Evolutionary conservation across 1,140 invertebrate genomes (phyloP), one percentile per base, ranked within the genome.

Genomic region (Drosophila pallidifrons): DNA sequence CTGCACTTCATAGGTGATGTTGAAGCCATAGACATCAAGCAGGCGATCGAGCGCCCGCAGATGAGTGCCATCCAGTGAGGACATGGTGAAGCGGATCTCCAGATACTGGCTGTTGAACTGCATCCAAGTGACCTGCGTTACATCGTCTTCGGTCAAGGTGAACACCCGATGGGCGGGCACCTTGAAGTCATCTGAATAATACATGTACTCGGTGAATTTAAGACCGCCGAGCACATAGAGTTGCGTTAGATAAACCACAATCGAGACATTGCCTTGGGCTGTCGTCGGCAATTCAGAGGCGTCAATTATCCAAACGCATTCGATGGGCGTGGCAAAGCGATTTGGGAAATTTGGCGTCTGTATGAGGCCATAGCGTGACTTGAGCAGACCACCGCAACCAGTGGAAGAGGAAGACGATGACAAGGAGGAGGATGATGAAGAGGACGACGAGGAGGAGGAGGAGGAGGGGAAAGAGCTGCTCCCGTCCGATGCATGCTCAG

Each of bases 1-100:
- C 69, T 93, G 91, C 72, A 98, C 95, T 87, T 97, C 96, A 91
- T 98, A 98, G 3, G 97, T 98, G 74, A 98, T 96, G 92, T 99
- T 99, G 93, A 99, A 98, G 5, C 97, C 98, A 89, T 96, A 98
- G 2, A 98, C 97, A 73, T 97, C 95, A 16, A 98, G 93, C 7
- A 98, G 93, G 57, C 96, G 95, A 77, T 97, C 95, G 45, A 97
- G 92, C 0, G 97, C 97, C 1, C 98, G 93, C 43, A 98, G 93
- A 92, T 98, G 97, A 43, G 96, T 96, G 4, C 97, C 97, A 79
- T 97, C 96, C 58, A 97, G 93, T 16, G 95, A 93, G 68, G 95
- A 93, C 46, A 97, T 93, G 3, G 94, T 94, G 81, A 99, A 95
- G 47, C 96, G 95, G 28, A 98, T 94, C 15, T 97, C 96, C 46